Base-by-base conservation (phyloP, 2,113 vertebrate species). In the Sitta europaea region DNA sequence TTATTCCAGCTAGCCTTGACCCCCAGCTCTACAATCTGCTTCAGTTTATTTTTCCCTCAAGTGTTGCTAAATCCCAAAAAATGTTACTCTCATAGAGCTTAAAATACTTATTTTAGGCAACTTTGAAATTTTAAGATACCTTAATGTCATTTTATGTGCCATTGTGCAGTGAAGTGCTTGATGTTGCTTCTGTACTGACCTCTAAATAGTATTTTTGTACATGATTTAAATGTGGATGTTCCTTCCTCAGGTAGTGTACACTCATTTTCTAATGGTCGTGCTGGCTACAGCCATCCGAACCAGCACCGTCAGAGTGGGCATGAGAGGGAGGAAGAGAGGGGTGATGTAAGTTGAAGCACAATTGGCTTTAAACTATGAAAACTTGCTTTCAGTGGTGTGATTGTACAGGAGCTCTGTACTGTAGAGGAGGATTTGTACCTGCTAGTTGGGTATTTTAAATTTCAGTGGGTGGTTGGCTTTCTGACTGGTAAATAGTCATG, bases 291-390 rank as follows among this genome's bases (percentile, higher is more conserved):
- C 97, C 98, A 99, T 79, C 98, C 99, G 31, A 98, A 98, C 86
- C 98, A 98, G 21, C 98, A 99, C 88, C 98, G 97, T 92, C 98
- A 98, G 48, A 98, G 98, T 70, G 98, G 98, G 80, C 98, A 98
- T 29, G 99, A 99, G 91, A 98, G 99, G 93, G 99, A 99, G 78
- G 99, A 99, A 88, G 99, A 99, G 93, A 98, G 99, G 96, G 99
- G 98, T 97, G 99, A 99, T 90, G 99, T 99, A 98, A 94, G 97
- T 97, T 97, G 89, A 71, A 88, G 63, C 50, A 20, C 53, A 24
- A 14, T 67, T 81, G 48, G 45, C 45, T 80, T 81, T 38, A 35
- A 68, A 82, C 23, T 79, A 15, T 24, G 57, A 77, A 57, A 57
- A 57, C 48, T 33, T 88, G 29, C 33, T 61, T 72, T 50, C 42